Base-by-base conservation (phyloP, 2,888 invertebrate species). In the Hypomecis punctinalis region DNA sequence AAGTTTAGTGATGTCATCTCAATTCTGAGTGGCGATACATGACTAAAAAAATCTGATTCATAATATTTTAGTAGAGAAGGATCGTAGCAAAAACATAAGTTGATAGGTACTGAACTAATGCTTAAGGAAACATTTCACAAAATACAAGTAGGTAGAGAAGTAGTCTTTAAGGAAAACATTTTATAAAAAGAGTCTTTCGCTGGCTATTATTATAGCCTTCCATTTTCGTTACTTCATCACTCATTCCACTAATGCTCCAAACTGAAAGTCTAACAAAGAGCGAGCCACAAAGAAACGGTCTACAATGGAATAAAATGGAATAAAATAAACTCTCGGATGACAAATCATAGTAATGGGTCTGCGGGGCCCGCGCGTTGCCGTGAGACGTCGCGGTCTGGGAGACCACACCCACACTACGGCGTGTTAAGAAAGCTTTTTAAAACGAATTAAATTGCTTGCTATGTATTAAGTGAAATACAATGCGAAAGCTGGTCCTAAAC, bases 301-400 rank as follows among this genome's bases (percentile, higher is more conserved):
- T 60, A 75, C 74, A 78, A 78, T 74, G 67, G 69, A 71, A 72
- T 67, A 73, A 68, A 71, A 23, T 23, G 23, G 23, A 23, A 23
- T 23, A 23, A 23, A 76, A 76, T 72, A 74, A 69, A 73, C 67
- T 51, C 68, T 68, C 69, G 73, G 75, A 81, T 81, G 61, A 61
- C 65, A 82, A 83, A 83, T 83, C 82, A 80, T 78, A 80, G 82
- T 80, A 80, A 82, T 80, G 79, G 77, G 49, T 49, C 36, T 49
- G 39, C 49, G 56, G 60, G 52, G 69, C 64, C 69, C 67, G 75
- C 75, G 74, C 72, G 67, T 68, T 71, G 78, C 80, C 79, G 73
- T 68, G 71, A 77, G 78, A 79, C 78, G 80, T 79, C 77, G 69
- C 67, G 75, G 76, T 54, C 53, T 40, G 42, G 42, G 40, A 40